Base-by-base conservation (phyloP, 1,140 invertebrate species). In the Leptinotarsa defecta region DNA sequence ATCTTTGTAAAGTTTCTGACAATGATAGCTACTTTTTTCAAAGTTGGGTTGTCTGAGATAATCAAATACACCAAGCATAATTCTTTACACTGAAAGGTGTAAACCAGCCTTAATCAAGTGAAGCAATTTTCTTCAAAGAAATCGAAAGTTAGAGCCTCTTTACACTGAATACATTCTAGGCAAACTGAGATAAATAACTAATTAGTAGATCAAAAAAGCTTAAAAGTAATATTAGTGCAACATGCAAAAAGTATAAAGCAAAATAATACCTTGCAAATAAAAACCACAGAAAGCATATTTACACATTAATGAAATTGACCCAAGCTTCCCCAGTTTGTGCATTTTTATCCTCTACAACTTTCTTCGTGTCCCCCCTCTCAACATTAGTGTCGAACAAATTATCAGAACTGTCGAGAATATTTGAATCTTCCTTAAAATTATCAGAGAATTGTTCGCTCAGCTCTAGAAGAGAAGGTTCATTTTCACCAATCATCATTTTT, bases 261-360 rank as follows among this genome's bases (percentile, higher is more conserved):
- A 76, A 72, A 71, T 70, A 77, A 75, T 77, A 77, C 77, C 77
- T 78, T 67, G 64, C 68, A 75, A 75, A 77, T 67, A 69, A 79
- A 77, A 79, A 75, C 71, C 80, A 84, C 77, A 80, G 72, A 82
- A 83, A 81, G 80, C 81, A 80, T 83, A 84, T 84, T 85, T 85
- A 85, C 84, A 84, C 77, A 79, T 79, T 79, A 68, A 76, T 74
- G 76, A 81, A 81, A 77, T 79, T 77, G 76, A 81, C 80, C 80
- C 80, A 81, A 75, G 80, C 75, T 73, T 73, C 69, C 61, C 71
- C 71, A 65, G 27, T 73, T 17, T 73, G 71, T 48, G 34, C 61
- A 48, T 73, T 73, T 61, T 13, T 73, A 65, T 73, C 71, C 48
- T 61, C 71, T 67, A 73, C 34, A 48, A n/a, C 20, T 34, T 20